Evolutionary conservation across 2,797 vertebrate species (phyloP), one percentile per base, ranked within the genome.

Genomic region (Periophthalmus magnuspinnatus): DNA sequence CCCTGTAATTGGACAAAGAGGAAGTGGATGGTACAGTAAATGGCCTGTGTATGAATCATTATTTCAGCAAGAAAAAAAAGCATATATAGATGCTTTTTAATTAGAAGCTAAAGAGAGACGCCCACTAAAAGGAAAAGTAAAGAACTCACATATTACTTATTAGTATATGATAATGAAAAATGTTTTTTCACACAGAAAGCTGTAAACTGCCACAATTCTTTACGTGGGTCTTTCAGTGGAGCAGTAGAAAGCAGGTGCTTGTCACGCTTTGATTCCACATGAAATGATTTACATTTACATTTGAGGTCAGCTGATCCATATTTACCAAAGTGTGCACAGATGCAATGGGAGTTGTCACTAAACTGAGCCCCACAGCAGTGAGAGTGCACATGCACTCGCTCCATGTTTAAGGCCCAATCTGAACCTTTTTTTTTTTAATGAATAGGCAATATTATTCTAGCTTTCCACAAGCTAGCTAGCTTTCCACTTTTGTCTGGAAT

Each of bases 1-100:
- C 54, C 75, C 70, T 72, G 70, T 80, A 88, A 91, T 84, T 84
- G 79, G 77, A 88, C 79, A 76, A 84, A 84, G 60, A 84, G 75
- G 70, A 86, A 88, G 73, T 67, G 62, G 75, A 79, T 81, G 62
- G 67, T 85, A 79, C 63, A 78, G 67, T 84, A 83, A 89, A 85
- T 78, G 81, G 76, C 65, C 70, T 77, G 75, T 56, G 79, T 82
- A 81, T 76, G 75, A 77, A 82, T 81, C 77, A 84, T 84, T 84
- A 85, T 77, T 80, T 76, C 69, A 68, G 65, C 64, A 75, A 75
- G 70, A 76, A 84, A 79, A 77, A 80, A 71, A 79, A 52, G 67
- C 70, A 68, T 71, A 76, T 72, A 65, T 50, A 78, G 76, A 81
- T 6, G 48, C 11, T 60, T 76, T 62, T 80, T 88, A 85, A 86